These are phyloP conservation scores for Neopelma chrysocephalum DNA, from an alignment of 2,797 vertebrate species.

Conservation along the genomic window DNA sequence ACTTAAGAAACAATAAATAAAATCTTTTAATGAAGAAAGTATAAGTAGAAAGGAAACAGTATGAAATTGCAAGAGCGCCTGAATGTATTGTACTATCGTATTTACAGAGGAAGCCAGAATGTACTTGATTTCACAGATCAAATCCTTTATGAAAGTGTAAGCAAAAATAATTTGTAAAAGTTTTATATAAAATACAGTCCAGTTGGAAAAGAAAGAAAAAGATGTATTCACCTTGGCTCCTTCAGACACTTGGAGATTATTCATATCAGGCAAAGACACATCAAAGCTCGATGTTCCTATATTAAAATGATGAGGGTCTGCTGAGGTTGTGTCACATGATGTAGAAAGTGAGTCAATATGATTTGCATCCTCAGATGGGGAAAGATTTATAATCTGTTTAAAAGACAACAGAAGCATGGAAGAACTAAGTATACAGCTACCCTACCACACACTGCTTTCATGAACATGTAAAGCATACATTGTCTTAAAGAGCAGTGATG, in stretches of 20 bases:
- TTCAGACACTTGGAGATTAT: slow-evolving; percentile 79
- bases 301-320: slow-evolving; percentile 83
- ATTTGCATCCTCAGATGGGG: slow-evolving; percentile 93
- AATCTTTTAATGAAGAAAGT: not conserved
- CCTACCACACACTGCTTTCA: not conserved
- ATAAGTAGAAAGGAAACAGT: not conserved
- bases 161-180: not conserved
- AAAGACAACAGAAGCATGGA: slow-evolving; percentile 24
- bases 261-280: slow-evolving; percentile 84
- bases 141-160: not conserved
- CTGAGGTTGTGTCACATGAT: slow-evolving; percentile 85
- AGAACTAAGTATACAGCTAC: not conserved
- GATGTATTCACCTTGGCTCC: slow-evolving; percentile 83
- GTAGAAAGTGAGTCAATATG: slow-evolving; percentile 89
- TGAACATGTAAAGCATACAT: not conserved
- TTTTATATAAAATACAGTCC: not conserved
- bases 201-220: slow-evolving; percentile 71
- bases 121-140: not conserved
- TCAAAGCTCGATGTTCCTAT: slow-evolving; percentile 85
- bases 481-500: not conserved
- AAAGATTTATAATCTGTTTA: slow-evolving; percentile 91
- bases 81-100: not conserved
- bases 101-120: not conserved
- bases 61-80: not conserved
- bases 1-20: slow-evolving; percentile 2